Evolutionary conservation across 2,113 vertebrate genomes (phyloP).

Genomic region (Pelusios castaneus): DNA sequence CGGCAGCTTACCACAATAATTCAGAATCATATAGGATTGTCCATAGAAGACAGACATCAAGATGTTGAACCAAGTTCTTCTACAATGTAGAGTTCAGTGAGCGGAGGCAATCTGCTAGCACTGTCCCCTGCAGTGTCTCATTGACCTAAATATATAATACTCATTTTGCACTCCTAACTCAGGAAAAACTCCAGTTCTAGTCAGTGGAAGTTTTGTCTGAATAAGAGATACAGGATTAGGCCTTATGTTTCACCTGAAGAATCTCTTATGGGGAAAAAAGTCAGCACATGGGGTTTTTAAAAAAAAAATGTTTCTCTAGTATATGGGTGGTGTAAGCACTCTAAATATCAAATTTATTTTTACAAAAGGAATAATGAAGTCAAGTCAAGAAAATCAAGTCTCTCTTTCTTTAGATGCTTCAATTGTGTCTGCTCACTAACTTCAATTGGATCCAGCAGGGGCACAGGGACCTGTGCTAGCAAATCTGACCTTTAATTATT

Average conservation of each 20-base stretch:
- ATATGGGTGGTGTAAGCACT: neutral
- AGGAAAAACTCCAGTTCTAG: neutral
- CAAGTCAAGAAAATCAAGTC: neutral
- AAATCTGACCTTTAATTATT: neutral
- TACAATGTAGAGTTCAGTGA: neutral
- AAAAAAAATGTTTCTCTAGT: constrained; percentile 12
- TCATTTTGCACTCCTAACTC: neutral
- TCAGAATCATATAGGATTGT: neutral
- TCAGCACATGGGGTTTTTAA: neutral
- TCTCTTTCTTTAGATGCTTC: neutral
- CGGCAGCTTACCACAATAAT: neutral
- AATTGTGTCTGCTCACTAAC: neutral
- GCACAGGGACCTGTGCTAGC: neutral
- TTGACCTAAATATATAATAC: neutral
- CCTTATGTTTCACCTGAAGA: neutral
- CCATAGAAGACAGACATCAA: neutral
- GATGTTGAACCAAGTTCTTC: neutral
- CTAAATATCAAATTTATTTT: neutral
- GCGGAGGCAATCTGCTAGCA: neutral
- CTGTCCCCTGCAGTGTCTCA: neutral
- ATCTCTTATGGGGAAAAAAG: constrained; percentile 7
- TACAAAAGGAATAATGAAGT: neutral
- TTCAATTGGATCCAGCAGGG: neutral
- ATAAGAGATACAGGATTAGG: neutral
- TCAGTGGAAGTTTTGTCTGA: neutral